Base-by-base conservation (phyloP, 2,888 invertebrate species). In the Thecocarcelia acutangulata region DNA sequence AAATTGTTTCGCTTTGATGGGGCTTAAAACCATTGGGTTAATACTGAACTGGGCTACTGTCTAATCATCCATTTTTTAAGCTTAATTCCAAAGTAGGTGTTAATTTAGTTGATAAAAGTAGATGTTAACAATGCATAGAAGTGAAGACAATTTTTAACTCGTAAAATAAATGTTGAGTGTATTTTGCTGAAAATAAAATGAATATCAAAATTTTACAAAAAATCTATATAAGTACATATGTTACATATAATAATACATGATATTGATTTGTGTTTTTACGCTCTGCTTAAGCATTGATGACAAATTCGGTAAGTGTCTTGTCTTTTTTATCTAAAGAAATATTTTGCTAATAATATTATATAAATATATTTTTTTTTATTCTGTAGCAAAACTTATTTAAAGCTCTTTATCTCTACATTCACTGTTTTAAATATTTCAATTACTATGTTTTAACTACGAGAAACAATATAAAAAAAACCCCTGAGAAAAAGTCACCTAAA, bases 301-400 rank as follows among this genome's bases (percentile, higher is more conserved):
- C 50, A 46, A 44, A 46, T 21, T 24, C 37, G 82, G 82, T 82
- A 78, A 82, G 82, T 78, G 11, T 50, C 33, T 33, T 33, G 9
- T 8, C 33, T 37, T 56, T 46, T 56, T 15, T 33, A 58, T 21
- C 33, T 21, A 58, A 59, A 42, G 46, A 52, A 2, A 5, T 24
- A 54, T 17, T 54, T 50, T 74, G 69, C 73, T 78, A 82, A 77
- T 82, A 54, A 66, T 70, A 46, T 54, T 77, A 56, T n/a, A 24
- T 44, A 24, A 46, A 46, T 77, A 56, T n/a, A 24, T 44, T 15
- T 59, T 72, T 76, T 68, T 69, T 70, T 58, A 69, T 69, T 72
- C 82, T 82, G 78, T 82, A 82, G 82, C 74, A 61, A 82, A 66
- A 72, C 64, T 82, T 69, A 61, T 78, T 82, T 66, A 78, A 78